Percentiles rank a stretch among this genome's conserved stretches.
Evolutionary conservation across 2,888 invertebrate species (phyloP).

Genomic region (Hylaea fasciaria): DNA sequence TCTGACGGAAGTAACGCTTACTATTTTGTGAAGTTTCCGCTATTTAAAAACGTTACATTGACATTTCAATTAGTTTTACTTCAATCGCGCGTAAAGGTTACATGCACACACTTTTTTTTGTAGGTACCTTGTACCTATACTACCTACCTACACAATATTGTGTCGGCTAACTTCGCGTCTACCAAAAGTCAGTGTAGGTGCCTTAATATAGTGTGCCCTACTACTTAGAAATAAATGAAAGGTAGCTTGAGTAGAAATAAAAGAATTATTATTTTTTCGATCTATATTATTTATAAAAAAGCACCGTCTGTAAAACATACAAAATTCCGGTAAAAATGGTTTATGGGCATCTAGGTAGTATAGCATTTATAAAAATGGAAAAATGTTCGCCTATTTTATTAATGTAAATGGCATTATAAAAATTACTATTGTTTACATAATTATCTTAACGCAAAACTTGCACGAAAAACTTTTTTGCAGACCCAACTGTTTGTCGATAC

Average conservation of each 20-base stretch:
- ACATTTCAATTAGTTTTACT: too few species aligned
- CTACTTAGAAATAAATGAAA: background rate
- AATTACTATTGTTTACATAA: slow-evolving; percentile 65
- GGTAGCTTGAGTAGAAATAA: slow-evolving; percentile 4
- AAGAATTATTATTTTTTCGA: slow-evolving; percentile 45
- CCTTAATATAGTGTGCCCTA: too few species aligned
- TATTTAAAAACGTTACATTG: too few species aligned
- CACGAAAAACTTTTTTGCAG: slow-evolving; percentile 54
- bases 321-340: slow-evolving; percentile 76
- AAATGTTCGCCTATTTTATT: slow-evolving; percentile 44
- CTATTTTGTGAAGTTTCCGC: too few species aligned
- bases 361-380: slow-evolving; percentile 77
- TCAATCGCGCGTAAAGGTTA: too few species aligned
- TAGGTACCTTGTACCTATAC: too few species aligned
- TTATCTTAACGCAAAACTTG: slow-evolving; percentile 44
- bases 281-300: slow-evolving; percentile 82
- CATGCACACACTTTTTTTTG: too few species aligned
- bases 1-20: too few species aligned
- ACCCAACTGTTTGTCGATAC: slow-evolving; percentile 54
- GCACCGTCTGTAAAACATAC: slow-evolving; percentile 84
- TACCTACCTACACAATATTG: too few species aligned
- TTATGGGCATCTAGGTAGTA: slow-evolving; percentile 78
- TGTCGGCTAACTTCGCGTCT: too few species aligned
- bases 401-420: slow-evolving; percentile 71
- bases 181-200: too few species aligned